Evolutionary conservation across 2,797 vertebrate species (phyloP).

Genomic region (Lycodopsis pacificus): DNA sequence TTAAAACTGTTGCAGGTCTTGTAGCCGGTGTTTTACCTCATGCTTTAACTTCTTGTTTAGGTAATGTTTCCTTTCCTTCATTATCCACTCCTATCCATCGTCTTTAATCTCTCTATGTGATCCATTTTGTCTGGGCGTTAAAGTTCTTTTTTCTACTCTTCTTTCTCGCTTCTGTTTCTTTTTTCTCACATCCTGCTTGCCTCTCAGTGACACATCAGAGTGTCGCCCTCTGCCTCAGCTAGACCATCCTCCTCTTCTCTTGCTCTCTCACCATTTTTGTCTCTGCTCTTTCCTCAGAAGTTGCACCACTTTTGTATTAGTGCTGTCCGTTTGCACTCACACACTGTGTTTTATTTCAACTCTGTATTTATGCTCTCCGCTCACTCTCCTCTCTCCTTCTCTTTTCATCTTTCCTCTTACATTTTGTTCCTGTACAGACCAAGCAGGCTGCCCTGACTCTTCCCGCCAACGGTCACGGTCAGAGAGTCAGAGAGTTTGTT

Average conservation of each 20-base stretch:
- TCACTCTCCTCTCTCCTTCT: conserved; percentile 31
- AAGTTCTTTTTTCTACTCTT: conserved; percentile 15
- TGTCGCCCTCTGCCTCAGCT: conserved; percentile 46
- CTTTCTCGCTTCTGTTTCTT: conserved; percentile 3
- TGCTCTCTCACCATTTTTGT: conserved; percentile 31
- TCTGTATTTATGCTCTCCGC: conserved; percentile 37
- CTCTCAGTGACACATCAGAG: conserved; percentile 26
- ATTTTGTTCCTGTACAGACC: conserved; percentile 50
- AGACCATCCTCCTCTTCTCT: conserved; percentile 14
- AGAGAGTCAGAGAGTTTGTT: conserved; percentile 59
- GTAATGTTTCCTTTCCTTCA: conserved; percentile 28
- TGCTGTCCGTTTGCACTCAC: conserved; percentile 44
- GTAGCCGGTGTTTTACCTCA: neutral
- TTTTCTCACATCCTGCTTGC: conserved; percentile 21
- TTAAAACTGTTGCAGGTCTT: neutral
- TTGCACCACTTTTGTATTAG: conserved; percentile 53
- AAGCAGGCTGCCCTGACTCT: conserved; percentile 41
- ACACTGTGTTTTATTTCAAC: conserved; percentile 56
- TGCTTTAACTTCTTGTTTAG: conserved; percentile 2
- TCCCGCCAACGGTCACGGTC: conserved; percentile 31
- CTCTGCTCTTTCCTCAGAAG: conserved; percentile 46
- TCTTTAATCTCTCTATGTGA: conserved; percentile 20
- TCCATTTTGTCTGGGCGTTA: conserved; percentile 20
- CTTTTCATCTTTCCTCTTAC: conserved; percentile 51
- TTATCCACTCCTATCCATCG: conserved; percentile 16